Conservation (phyloP, 2,888 invertebrate species). For the Tetanocera ferruginea region DNA sequence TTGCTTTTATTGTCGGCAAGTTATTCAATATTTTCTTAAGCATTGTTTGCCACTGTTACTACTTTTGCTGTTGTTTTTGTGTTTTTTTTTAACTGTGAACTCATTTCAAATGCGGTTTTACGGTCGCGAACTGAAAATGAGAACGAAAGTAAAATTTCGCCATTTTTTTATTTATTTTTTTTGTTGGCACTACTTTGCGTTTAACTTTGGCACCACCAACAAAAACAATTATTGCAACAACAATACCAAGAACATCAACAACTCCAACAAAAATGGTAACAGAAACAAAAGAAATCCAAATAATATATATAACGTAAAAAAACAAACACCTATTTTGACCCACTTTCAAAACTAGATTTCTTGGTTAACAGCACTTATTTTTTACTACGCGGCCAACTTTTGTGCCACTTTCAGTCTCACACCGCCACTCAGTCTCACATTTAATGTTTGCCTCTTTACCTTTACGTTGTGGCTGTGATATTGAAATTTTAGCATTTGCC, state of each 20-base stretch:
- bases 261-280: background rate
- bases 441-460: background rate
- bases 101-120: slow-evolving; percentile 16
- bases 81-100: background rate
- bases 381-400: background rate
- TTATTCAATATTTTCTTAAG: slow-evolving; percentile 28
- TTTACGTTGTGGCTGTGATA: slow-evolving; percentile 1
- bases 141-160: slow-evolving; percentile 30
- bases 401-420: slow-evolving; percentile 20
- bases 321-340: slow-evolving; percentile 29
- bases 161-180: background rate
- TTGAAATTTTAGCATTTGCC: slow-evolving; percentile 18
- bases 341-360: slow-evolving; percentile 33
- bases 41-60: slow-evolving; percentile 1
- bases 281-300: background rate
- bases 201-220: slow-evolving; percentile 5
- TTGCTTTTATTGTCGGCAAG: background rate
- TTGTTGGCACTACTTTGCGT: background rate
- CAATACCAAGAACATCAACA: background rate
- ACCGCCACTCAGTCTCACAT: background rate
- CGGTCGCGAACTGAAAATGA: background rate
- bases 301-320: background rate
- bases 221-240: background rate
- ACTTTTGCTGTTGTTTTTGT: background rate
- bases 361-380: slow-evolving; percentile 5